phyloP scores from a whole-genome alignment of 1,140 invertebrate genomes.

The Bombus pascuorum region DNA sequence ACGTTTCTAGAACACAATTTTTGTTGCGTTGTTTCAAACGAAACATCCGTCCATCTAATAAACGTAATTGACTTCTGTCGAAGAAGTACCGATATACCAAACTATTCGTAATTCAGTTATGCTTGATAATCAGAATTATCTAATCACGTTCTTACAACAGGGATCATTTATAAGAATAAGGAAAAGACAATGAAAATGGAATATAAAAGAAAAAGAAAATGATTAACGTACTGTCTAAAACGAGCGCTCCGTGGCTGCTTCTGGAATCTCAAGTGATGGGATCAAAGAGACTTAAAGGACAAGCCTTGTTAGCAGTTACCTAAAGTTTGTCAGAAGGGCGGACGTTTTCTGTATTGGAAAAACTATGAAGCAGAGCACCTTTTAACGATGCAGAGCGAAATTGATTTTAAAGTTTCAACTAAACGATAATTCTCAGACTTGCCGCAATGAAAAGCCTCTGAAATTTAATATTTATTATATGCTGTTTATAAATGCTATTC shows the following conservation, averaged over 20 bases:
- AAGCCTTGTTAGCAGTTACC: slow-evolving; percentile 3
- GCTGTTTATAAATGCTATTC: not conserved
- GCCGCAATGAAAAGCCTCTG: not conserved
- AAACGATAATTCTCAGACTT: slow-evolving; percentile 2
- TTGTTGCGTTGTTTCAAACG: not conserved
- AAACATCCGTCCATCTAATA: no score
- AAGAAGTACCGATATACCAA: not conserved
- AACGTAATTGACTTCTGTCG: not conserved
- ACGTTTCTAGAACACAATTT: not conserved
- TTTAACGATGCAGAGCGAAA: not conserved
- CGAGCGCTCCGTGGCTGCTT: not conserved
- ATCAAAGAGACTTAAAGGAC: slow-evolving; percentile 9
- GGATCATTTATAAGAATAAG: not conserved
- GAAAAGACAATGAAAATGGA: not conserved
- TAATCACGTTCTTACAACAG: no score
- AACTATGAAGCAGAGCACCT: not conserved
- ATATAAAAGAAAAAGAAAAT: not conserved
- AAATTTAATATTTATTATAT: not conserved
- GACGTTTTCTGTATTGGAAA: slow-evolving; percentile 9
- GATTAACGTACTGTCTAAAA: not conserved
- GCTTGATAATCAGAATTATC: no score
- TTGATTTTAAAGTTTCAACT: slow-evolving; percentile 15
- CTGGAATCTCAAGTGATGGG: not conserved
- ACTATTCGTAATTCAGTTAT: no score
- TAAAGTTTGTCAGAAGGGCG: not conserved